A percentile compares a stretch with the other conserved stretches of the same genome.
Conservation (phyloP, 1,140 invertebrate genomes). For the Euura saliciscinereae region DNA sequence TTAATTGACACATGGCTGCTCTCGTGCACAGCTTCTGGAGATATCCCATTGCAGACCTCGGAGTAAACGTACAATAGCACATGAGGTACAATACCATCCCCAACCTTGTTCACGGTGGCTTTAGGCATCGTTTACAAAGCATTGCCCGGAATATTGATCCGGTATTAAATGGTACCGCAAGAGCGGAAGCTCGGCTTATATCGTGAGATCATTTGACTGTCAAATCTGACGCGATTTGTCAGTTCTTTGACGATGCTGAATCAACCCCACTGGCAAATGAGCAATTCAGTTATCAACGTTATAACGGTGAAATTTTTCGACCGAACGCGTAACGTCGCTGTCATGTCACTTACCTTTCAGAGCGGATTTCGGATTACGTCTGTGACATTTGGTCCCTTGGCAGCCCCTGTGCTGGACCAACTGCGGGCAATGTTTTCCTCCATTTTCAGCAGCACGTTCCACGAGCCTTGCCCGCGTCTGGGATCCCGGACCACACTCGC, state of each 20-base stretch:
- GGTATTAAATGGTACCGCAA: neutral
- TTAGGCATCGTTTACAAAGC: neutral
- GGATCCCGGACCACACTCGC: conserved; percentile 76
- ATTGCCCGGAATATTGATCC: conserved; percentile 1
- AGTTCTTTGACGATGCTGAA: too few relatives aligned
- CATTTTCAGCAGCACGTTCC: conserved; percentile 71
- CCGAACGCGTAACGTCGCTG: too few relatives aligned
- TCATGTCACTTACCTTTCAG: conserved; percentile 66
- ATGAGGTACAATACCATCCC: neutral
- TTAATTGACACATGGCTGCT: neutral
- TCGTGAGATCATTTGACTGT: neutral
- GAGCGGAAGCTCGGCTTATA: neutral
- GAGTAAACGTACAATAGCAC: conserved; percentile 5
- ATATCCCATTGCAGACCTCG: neutral
- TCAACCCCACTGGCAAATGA: too few relatives aligned
- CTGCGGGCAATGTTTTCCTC: conserved; percentile 78
- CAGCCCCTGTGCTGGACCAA: conserved; percentile 77
- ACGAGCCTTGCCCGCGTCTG: conserved; percentile 73
- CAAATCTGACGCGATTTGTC: too few relatives aligned
- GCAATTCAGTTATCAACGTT: too few relatives aligned
- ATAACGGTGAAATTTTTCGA: too few relatives aligned
- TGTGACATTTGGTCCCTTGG: conserved; percentile 73
- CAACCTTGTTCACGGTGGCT: neutral
- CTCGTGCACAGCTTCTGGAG: neutral
- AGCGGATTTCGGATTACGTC: conserved; percentile 70